These are phyloP conservation scores for Catocala nupta DNA, from an alignment of 2,888 invertebrate species.

Conservation along the genomic window DNA sequence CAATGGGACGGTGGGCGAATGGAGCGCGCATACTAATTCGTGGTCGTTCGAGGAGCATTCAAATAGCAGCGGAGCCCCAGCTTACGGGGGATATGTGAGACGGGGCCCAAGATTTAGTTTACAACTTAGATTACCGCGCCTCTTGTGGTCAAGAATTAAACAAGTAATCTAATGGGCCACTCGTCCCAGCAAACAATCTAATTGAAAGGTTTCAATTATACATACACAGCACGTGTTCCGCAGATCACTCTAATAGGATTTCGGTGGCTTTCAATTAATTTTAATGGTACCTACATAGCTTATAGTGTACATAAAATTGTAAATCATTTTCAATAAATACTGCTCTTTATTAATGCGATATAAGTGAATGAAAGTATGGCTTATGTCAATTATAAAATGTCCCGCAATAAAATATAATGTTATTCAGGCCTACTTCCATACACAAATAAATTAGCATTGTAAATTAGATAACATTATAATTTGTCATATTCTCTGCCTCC, in stretches of 20 bases:
- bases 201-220: conserved; percentile 71
- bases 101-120: conserved; percentile 84
- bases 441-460: conserved; percentile 75
- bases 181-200: conserved; percentile 65
- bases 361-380: background rate
- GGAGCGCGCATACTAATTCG: conserved; percentile 86
- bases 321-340: background rate
- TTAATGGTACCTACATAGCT: conserved; percentile 22
- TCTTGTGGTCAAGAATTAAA: conserved; percentile 86
- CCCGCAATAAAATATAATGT: conserved; percentile 74
- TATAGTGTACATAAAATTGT: background rate
- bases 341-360: background rate
- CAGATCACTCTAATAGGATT: conserved; percentile 36
- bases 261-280: conserved; percentile 49
- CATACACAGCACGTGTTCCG: conserved; percentile 47
- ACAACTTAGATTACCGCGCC: conserved; percentile 82
- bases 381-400: conserved; percentile 57
- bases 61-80: conserved; percentile 78
- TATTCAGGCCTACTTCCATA: conserved; percentile 64
- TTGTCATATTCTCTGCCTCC: conserved; percentile 55
- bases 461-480: conserved; percentile 71
- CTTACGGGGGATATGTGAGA: conserved; percentile 85
- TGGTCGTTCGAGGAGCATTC: conserved; percentile 81
- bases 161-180: conserved; percentile 78
- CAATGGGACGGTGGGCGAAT: conserved; percentile 78